Percentiles rank a stretch among this genome's conserved stretches.
phyloP scores from a whole-genome alignment of 2,113 vertebrate species.

The Ptilorrhoa leucosticta region DNA sequence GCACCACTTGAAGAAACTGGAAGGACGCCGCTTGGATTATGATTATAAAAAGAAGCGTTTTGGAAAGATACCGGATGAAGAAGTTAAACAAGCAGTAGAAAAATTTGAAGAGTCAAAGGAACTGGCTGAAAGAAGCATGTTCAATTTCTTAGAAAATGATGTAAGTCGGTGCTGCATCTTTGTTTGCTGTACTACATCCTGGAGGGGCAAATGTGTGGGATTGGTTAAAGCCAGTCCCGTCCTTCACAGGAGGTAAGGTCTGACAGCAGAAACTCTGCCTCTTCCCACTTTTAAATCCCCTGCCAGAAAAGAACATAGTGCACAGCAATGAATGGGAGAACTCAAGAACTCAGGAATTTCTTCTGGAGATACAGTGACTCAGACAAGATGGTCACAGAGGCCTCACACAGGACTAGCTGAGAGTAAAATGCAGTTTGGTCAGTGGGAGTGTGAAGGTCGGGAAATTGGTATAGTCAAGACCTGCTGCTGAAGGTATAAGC shows the following conservation, averaged over 20 bases:
- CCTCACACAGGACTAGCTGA: neutral
- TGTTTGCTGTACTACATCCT: neutral
- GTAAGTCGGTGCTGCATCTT: conserved; percentile 73
- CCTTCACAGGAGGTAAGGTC: neutral
- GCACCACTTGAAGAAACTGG: conserved; percentile 94
- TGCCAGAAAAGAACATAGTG: neutral
- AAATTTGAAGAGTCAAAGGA: conserved; percentile 96
- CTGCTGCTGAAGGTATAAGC: neutral
- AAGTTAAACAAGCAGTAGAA: conserved; percentile 89
- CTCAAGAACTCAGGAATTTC: neutral
- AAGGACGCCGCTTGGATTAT: conserved; percentile 92
- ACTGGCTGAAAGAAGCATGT: conserved; percentile 94
- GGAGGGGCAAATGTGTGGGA: neutral
- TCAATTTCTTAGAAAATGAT: conserved; percentile 95
- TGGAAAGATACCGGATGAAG: conserved; percentile 90
- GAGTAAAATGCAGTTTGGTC: neutral
- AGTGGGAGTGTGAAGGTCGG: neutral
- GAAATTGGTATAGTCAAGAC: neutral
- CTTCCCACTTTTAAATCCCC: neutral
- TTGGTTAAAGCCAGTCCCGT: neutral
- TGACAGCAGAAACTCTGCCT: neutral
- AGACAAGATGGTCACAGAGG: neutral
- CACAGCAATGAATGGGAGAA: neutral
- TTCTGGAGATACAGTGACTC: neutral
- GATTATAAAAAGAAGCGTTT: conserved; percentile 94